Base-by-base conservation (phyloP, 92 coral and sea anemone genomes). In the Zoanthus solanderi region DNA sequence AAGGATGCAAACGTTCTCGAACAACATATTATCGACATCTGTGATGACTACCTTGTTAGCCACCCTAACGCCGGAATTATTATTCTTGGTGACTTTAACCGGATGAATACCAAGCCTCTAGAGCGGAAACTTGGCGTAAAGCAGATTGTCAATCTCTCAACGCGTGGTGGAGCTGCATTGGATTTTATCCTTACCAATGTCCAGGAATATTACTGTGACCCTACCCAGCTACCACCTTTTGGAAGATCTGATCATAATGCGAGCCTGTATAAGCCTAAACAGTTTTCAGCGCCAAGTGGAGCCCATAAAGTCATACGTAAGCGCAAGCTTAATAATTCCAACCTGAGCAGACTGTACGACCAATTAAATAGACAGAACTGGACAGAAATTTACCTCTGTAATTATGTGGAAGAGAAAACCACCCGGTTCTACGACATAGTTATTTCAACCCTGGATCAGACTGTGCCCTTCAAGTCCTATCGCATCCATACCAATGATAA, bases 31-130 rank as follows among this genome's bases (percentile, higher is more conserved):
- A 72, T 87, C 45, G 50, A 60, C 37, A 78, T 46, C 23, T 54
- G 28, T n/a, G 90, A 87, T 44, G 76, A 54, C 86, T 87, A 77
- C 66, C 76, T 87, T 44, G 75, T 18, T 44, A 60, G 50, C 42
- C 86, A 87, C 45, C 85, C 77, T 46, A 66, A 78, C 48, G 90
- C 90, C 58, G 90, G 90, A 29, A 67, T 87, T 77, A 78, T 87
- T 71, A 87, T 87, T 75, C 54, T 52, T 60, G 86, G 90, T 60
- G 90, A 87, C 58, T 87, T 87, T 65, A 87, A 77, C 61, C 56
- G 84, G 52, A 87, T 87, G 90, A 72, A 76, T 45, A 87, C 63
- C 23, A 87, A 87, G 42, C 29, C 78, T 50, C 45, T 80, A 23
- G 87, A 83, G 57, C 73, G 76, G 31, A 67, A 67, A 67, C 72